phyloP scores from a whole-genome alignment of 2,113 vertebrate species.

The Guaruba guarouba region DNA sequence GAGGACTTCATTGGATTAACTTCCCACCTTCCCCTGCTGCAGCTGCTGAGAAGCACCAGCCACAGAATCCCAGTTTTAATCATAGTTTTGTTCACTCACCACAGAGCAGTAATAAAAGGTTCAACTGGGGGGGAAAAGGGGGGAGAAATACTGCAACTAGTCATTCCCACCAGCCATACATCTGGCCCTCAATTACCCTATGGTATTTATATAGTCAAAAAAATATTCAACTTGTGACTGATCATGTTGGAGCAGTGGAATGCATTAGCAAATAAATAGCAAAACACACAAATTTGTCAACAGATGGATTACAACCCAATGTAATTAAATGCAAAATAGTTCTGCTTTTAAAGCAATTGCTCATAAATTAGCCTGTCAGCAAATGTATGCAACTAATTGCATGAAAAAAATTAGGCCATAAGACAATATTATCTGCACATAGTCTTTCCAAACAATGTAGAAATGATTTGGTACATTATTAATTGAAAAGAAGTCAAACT shows the following conservation, averaged over 20 bases:
- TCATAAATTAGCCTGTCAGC: conserved; percentile 75
- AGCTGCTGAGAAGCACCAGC: conserved; percentile 18
- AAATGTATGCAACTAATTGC: conserved; percentile 71
- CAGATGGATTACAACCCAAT: conserved; percentile 72
- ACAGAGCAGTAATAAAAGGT: conserved; percentile 45
- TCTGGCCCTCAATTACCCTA: conserved; percentile 67
- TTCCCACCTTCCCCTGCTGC: not conserved
- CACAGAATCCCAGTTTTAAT: conserved; percentile 23
- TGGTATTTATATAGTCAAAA: conserved; percentile 63
- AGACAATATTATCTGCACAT: conserved; percentile 61
- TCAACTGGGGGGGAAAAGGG: not conserved
- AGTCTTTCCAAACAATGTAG: conserved; percentile 67
- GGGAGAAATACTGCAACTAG: not conserved
- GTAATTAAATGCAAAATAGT: conserved; percentile 70
- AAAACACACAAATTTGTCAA: conserved; percentile 71
- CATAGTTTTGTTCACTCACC: conserved; percentile 31
- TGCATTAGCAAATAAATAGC: conserved; percentile 71
- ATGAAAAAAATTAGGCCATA: conserved; percentile 51
- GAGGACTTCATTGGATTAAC: not conserved
- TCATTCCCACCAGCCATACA: conserved; percentile 43
- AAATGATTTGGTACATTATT: conserved; percentile 65
- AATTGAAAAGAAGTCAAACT: conserved; percentile 68
- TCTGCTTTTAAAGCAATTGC: conserved; percentile 72
- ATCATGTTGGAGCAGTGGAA: conserved; percentile 51
- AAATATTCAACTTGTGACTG: conserved; percentile 67